Evolutionary conservation across 2,888 invertebrate species (phyloP), one percentile per base, ranked within the genome.

Genomic region (Zonitis immaculata): DNA sequence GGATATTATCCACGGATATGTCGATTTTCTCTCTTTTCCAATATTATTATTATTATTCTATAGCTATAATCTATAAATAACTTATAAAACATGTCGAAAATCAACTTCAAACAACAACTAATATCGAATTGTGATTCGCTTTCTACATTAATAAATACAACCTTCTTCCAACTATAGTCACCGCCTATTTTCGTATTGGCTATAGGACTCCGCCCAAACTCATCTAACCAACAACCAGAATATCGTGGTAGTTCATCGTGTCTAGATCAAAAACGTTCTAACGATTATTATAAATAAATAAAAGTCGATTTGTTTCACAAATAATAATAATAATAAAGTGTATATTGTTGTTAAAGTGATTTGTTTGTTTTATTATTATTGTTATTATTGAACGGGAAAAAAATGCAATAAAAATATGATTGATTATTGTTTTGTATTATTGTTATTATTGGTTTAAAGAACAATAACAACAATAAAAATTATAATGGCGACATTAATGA

Each of bases 51-150:
- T n/a, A n/a, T n/a, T n/a, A n/a, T n/a, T n/a, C n/a, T n/a, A n/a
- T n/a, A n/a, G n/a, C n/a, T n/a, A n/a, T n/a, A n/a, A n/a, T n/a
- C 67, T 65, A 71, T 73, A 73, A 73, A 74, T 73, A 74, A 71
- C 67, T 68, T 68, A 66, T 69, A 68, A 71, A 69, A 66, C 68
- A 65, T 66, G 69, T 72, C 71, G 32, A 71, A 66, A 68, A 62
- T 64, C 63, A 55, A 60, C 58, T n/a, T n/a, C n/a, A n/a, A n/a
- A n/a, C n/a, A n/a, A n/a, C 58, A 57, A 63, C 14, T 9, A 64
- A 64, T 61, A 61, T 66, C 57, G 55, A 54, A 32, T 62, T 57
- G 62, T 63, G 69, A 73, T 74, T 74, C 67, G 73, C 57, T 62
- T 54, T 44, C 39, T n/a, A n/a, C 35, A 50, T 25, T 43, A 44